Evolutionary conservation across 2,888 invertebrate species (phyloP), one percentile per base, ranked within the genome.

Genomic region (Nemotelus pantherinus): DNA sequence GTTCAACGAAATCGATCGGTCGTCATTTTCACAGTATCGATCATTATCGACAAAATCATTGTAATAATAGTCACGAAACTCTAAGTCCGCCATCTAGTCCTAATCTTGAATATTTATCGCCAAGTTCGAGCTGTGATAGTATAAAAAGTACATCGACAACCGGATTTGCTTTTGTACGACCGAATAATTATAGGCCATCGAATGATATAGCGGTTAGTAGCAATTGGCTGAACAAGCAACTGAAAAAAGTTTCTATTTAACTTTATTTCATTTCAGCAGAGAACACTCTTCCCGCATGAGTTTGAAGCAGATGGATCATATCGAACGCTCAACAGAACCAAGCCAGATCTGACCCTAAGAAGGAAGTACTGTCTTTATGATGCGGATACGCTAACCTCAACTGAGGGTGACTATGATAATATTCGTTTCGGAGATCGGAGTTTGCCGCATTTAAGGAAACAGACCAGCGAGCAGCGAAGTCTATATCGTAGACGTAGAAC

Each of bases 71-170:
- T 57, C 80, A 80, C 80, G 81, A 82, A 70, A 76, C 81, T 80
- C 67, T 82, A 80, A 80, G 82, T 81, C 76, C 81, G 79, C 58
- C 81, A 78, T 77, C 79, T 78, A 77, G 82, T 82, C 77, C 81
- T 77, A 53, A 80, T 80, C 39, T 78, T 57, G 77, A 63, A 63
- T 48, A 82, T 77, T 80, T 81, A 83, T 83, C 80, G 78, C 82
- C 84, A 65, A 88, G 88, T 68, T 89, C 89, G 80, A 90, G 90
- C 84, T 88, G 86, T 81, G 90, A 89, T 80, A 93, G 93, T 81
- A 89, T 90, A 71, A 91, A 92, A 83, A 93, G 93, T 82, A 93
- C 91, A 77, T 91, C 93, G 71, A 93, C 93, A 7, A 92, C 91
- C 39, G 93, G 93, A 83, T 93, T 94, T 84, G 91, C 92, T 39